Percentiles rank a stretch among this genome's conserved stretches.
Evolutionary conservation across 1,140 invertebrate genomes (phyloP).

Genomic region (Zaprionus kolodkinae): DNA sequence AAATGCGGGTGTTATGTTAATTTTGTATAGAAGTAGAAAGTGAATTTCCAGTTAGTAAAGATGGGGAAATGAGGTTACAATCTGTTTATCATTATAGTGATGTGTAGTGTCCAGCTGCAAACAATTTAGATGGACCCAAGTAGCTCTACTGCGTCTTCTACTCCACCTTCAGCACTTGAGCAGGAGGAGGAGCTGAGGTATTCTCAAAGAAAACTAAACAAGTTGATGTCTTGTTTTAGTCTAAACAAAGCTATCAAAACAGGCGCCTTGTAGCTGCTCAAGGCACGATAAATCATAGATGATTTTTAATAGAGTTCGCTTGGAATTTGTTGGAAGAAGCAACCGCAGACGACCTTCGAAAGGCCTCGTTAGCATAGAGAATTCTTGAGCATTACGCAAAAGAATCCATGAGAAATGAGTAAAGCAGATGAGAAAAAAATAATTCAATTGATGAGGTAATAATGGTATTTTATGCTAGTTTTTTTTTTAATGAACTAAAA

Average conservation of each 20-base stretch:
- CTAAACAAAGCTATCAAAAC: slow-evolving; percentile 40
- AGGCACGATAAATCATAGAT: slow-evolving; percentile 30
- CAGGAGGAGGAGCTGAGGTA: too few relatives aligned
- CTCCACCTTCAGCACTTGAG: slow-evolving; percentile 3
- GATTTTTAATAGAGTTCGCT: slow-evolving; percentile 6
- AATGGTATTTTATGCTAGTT: slow-evolving; percentile 28
- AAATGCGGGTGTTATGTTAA: slow-evolving; percentile 32
- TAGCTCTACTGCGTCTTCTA: not conserved
- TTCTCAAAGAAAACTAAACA: slow-evolving; percentile 13
- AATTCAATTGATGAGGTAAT: slow-evolving; percentile 38
- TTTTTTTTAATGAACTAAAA: slow-evolving; percentile 28
- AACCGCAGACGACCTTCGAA: slow-evolving; percentile 27
- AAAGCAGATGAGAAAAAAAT: slow-evolving; percentile 25
- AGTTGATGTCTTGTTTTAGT: slow-evolving; percentile 21
- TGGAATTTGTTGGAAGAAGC: slow-evolving; percentile 10
- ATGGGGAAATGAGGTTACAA: slow-evolving; percentile 1
- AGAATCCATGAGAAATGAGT: slow-evolving; percentile 47
- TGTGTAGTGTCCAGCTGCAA: slow-evolving; percentile 32
- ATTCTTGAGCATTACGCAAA: slow-evolving; percentile 27
- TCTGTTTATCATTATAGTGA: slow-evolving; percentile 35
- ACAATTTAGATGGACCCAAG: slow-evolving; percentile 5
- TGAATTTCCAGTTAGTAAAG: slow-evolving; percentile 4
- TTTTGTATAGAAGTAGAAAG: slow-evolving; percentile 15
- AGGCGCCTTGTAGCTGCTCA: slow-evolving; percentile 22
- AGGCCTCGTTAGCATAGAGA: slow-evolving; percentile 33